A percentile compares a stretch with the other conserved stretches of the same genome.
phyloP scores from a whole-genome alignment of 2,797 vertebrate species.

The Pangasius djambal region DNA sequence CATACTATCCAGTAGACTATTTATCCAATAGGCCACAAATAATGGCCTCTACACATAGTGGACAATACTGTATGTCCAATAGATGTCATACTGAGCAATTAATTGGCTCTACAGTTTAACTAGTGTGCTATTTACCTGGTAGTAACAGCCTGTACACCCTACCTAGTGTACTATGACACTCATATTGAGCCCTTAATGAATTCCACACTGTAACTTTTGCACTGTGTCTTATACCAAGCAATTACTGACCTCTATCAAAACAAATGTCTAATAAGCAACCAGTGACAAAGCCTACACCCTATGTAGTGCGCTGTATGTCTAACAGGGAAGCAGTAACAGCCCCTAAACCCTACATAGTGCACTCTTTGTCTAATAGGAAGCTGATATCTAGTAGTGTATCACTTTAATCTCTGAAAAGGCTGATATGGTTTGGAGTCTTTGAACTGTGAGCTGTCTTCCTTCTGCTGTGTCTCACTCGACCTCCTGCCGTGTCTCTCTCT shows the following conservation, averaged over 20 bases:
- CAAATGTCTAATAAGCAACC: not conserved
- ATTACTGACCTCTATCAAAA: not conserved
- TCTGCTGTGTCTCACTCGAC: not conserved
- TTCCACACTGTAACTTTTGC: not conserved
- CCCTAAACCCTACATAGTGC: not conserved
- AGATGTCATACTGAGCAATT: not conserved
- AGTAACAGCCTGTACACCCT: not conserved
- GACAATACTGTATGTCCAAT: not conserved
- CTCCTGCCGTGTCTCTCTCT: not conserved
- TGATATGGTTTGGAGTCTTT: not conserved
- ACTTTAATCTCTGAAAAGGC: not conserved
- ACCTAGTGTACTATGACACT: not conserved
- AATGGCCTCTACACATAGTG: not conserved
- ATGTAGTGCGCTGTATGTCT: not conserved
- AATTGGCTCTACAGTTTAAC: not conserved
- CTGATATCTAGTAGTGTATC: not conserved
- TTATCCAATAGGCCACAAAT: rapidly evolving
- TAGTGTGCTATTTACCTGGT: not conserved
- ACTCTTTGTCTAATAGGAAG: not conserved
- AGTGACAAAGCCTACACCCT: not conserved
- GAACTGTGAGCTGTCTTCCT: not conserved
- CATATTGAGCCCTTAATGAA: not conserved
- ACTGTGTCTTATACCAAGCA: not conserved
- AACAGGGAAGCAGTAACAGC: not conserved
- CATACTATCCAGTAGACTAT: not conserved